Evolutionary conservation across 2,113 vertebrate species (phyloP).

Genomic region (Pterocles gutturalis): DNA sequence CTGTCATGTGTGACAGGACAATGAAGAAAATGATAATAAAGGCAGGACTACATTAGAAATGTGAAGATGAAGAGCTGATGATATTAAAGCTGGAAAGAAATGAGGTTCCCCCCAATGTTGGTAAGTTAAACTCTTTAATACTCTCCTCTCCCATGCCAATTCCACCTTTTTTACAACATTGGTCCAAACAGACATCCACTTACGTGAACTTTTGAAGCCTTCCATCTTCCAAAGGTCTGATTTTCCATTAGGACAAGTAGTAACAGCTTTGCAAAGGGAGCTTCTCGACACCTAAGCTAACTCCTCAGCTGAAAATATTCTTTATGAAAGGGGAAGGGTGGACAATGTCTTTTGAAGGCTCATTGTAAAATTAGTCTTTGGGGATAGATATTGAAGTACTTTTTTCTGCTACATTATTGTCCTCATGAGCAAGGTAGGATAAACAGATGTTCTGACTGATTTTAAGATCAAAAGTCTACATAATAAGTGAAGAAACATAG

Average conservation of each 20-base stretch:
- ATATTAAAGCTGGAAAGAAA: neutral
- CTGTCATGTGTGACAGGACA: rapidly evolving
- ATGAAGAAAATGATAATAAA: neutral
- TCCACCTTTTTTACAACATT: neutral
- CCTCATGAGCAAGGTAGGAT: neutral
- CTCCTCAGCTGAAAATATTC: neutral
- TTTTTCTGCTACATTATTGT: neutral
- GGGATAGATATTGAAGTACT: neutral
- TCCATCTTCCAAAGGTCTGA: neutral
- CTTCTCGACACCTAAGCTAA: neutral
- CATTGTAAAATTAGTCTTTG: neutral
- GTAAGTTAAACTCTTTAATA: neutral
- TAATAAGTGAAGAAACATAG: neutral
- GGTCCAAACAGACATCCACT: neutral
- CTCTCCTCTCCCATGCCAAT: rapidly evolving
- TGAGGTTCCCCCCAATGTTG: rapidly evolving
- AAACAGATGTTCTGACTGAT: neutral
- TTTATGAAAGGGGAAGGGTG: neutral
- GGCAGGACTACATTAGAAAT: neutral
- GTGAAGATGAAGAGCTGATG: neutral
- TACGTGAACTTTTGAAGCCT: neutral
- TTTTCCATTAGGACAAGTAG: neutral
- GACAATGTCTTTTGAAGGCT: neutral
- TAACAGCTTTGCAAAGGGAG: neutral
- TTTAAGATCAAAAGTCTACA: neutral